These are phyloP conservation scores for Syrmaticus mikado DNA, from an alignment of 2,113 vertebrate genomes.

Conservation along the genomic window DNA sequence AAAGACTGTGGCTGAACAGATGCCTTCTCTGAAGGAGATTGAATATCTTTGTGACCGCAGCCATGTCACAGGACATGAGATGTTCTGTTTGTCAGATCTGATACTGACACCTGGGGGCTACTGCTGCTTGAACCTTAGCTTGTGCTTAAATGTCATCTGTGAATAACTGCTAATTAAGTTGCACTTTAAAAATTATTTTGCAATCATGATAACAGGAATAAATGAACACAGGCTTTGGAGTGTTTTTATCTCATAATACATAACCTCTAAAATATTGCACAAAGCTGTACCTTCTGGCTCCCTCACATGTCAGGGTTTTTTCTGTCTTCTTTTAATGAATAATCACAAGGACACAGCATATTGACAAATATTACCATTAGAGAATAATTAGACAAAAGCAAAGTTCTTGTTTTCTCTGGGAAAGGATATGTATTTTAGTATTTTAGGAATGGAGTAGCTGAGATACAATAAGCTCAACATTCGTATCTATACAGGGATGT, in stretches of 20 bases:
- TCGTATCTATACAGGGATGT: background rate
- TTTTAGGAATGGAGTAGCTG: slow-evolving; percentile 37
- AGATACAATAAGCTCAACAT: slow-evolving; percentile 17
- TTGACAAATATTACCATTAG: background rate
- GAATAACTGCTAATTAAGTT: background rate
- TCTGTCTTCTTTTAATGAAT: slow-evolving; percentile 1
- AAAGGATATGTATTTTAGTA: slow-evolving; percentile 35
- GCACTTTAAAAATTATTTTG: background rate
- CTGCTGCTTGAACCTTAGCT: background rate
- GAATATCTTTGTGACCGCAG: background rate
- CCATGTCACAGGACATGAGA: rapidly evolving
- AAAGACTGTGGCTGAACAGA: background rate
- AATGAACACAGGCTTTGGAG: background rate
- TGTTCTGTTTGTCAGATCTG: background rate
- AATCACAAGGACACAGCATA: background rate
- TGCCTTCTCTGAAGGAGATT: background rate
- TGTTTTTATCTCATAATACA: background rate
- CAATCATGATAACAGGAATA: background rate
- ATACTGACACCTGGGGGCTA: background rate
- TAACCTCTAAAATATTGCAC: background rate
- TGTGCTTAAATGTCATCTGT: background rate
- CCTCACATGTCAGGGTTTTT: background rate
- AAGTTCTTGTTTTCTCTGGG: slow-evolving; percentile 26
- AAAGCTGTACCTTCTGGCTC: background rate
- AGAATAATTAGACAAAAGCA: slow-evolving; percentile 23